phyloP scores from a whole-genome alignment of 2,797 vertebrate genomes.

The Myripristis jacobus region DNA sequence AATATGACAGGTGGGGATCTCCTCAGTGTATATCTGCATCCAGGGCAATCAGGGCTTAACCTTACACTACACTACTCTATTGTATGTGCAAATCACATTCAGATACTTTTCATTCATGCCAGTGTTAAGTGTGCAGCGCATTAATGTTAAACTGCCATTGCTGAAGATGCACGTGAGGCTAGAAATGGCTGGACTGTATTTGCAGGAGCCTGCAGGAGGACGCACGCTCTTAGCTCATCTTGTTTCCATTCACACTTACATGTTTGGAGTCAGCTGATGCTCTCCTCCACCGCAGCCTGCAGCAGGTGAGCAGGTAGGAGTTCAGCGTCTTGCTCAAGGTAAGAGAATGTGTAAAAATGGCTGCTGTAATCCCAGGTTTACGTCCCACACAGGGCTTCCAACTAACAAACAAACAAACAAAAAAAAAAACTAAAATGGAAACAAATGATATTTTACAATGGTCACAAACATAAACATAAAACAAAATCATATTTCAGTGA shows the following conservation, averaged over 20 bases:
- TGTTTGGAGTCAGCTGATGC: not conserved
- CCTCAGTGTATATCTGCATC: constrained; percentile 86
- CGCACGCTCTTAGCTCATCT: not conserved
- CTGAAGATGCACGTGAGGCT: not conserved
- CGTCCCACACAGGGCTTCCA: no score
- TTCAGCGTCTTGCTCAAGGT: not conserved
- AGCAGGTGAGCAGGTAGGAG: no score
- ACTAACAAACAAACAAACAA: no score
- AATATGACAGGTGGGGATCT: constrained; percentile 82
- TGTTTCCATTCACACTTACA: not conserved
- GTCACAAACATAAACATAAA: no score
- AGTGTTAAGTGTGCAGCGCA: constrained; percentile 16
- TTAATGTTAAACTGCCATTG: not conserved
- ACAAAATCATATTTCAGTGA: no score
- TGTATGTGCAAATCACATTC: constrained; percentile 87
- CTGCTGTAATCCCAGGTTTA: no score
- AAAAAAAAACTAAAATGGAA: no score
- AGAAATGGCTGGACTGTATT: not conserved
- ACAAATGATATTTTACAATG: no score
- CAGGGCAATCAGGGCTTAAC: constrained; percentile 77
- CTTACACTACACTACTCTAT: constrained; percentile 51
- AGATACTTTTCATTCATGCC: constrained; percentile 83
- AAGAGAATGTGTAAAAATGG: no score
- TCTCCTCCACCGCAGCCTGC: not conserved
- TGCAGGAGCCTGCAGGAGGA: not conserved